phyloP scores from a whole-genome alignment of 2,797 vertebrate species.

The Epinephelus malabaricus region DNA sequence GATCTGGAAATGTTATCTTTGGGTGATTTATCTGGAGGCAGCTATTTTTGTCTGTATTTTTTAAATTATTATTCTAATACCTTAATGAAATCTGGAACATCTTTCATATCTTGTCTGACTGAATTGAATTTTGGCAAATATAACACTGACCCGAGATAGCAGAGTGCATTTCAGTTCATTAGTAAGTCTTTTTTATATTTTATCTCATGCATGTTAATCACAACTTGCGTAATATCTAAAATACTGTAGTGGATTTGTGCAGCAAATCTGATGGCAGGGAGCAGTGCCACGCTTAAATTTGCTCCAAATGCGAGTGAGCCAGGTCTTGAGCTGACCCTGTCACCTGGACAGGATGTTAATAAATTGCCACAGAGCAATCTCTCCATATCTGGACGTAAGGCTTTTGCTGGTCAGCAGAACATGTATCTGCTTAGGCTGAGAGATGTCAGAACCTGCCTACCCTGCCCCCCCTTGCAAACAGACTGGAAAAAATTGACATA shows the following conservation, averaged over 20 bases:
- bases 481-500: conserved; percentile 77
- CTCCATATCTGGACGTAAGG: conserved; percentile 54
- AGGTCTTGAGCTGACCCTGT: conserved; percentile 50
- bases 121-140: conserved; percentile 66
- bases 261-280: conserved; percentile 37
- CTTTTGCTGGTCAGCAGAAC: conserved; percentile 79
- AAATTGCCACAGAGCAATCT: conserved; percentile 68
- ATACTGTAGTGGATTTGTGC: conserved; percentile 31
- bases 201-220: conserved; percentile 65
- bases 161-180: conserved; percentile 62
- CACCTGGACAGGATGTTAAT: conserved; percentile 64
- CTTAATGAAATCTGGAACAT: conserved; percentile 69
- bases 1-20: conserved; percentile 75
- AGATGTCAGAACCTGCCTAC: conserved; percentile 63
- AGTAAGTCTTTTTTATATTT: conserved; percentile 58
- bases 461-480: conserved; percentile 49
- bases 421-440: conserved; percentile 63
- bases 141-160: conserved; percentile 61
- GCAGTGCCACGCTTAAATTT: conserved; percentile 38
- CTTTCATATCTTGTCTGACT: conserved; percentile 59
- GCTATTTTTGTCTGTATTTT: conserved; percentile 71
- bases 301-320: conserved; percentile 46
- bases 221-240: conserved; percentile 63
- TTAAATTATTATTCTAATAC: conserved; percentile 64
- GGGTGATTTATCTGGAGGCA: conserved; percentile 68